Percentiles rank a stretch among this genome's conserved stretches.
Conservation (phyloP, 2,888 invertebrate genomes). For the Drosophila atroscutellata region DNA sequence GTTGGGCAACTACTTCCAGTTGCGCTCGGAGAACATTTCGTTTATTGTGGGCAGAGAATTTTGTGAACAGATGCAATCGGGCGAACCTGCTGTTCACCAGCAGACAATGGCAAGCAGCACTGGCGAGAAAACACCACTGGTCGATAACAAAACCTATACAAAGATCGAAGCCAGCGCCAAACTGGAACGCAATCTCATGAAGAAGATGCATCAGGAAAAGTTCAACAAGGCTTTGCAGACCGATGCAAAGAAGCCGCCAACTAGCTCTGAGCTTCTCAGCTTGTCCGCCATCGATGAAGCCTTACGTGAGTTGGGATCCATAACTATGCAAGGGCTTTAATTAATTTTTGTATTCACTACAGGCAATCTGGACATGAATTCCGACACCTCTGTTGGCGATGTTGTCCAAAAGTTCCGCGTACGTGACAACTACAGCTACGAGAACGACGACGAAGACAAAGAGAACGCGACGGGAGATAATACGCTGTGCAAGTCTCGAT, state of each 20-base stretch:
- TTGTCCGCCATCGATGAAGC: slow-evolving; percentile 83
- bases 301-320: slow-evolving; percentile 66
- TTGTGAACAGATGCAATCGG: slow-evolving; percentile 64
- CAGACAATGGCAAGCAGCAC: slow-evolving; percentile 18
- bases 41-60: slow-evolving; percentile 71
- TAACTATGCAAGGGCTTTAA: neutral
- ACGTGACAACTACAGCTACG: slow-evolving; percentile 37
- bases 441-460: slow-evolving; percentile 57
- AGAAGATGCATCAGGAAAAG: slow-evolving; percentile 68
- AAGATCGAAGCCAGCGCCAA: slow-evolving; percentile 69
- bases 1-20: slow-evolving; percentile 81
- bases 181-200: slow-evolving; percentile 53
- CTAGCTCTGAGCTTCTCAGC: slow-evolving; percentile 80
- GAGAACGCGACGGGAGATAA: slow-evolving; percentile 69
- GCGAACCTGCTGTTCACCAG: slow-evolving; percentile 62
- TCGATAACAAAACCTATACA: slow-evolving; percentile 81
- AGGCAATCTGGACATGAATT: slow-evolving; percentile 78
- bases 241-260: slow-evolving; percentile 41
- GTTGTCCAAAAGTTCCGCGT: slow-evolving; percentile 71
- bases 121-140: slow-evolving; percentile 67
- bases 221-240: slow-evolving; percentile 60
- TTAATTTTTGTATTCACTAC: neutral
- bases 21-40: slow-evolving; percentile 81
- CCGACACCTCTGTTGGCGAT: slow-evolving; percentile 74
- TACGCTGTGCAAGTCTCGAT: slow-evolving; percentile 56